Conservation (phyloP, 2,888 invertebrate genomes). For the Perithous albicinctus region DNA sequence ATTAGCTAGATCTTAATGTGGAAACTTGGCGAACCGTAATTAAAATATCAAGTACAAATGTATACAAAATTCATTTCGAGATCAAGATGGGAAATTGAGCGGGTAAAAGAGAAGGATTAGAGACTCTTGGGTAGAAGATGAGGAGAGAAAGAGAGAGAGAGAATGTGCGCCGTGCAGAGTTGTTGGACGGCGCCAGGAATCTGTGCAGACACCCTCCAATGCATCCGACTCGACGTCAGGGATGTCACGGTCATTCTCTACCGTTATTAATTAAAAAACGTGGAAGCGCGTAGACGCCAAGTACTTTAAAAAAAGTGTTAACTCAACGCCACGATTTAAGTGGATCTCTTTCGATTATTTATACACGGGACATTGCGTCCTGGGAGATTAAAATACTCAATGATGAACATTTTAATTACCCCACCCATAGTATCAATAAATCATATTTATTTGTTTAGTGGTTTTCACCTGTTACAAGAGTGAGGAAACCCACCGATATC, state of each 20-base stretch:
- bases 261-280: background rate
- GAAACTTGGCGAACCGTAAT: no score
- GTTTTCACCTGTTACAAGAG: background rate
- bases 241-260: background rate
- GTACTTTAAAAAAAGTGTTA: no score
- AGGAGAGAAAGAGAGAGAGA: background rate
- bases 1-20: no score
- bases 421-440: background rate
- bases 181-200: slow-evolving; percentile 51
- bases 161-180: slow-evolving; percentile 13
- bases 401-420: background rate
- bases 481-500: background rate
- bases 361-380: background rate
- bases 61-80: no score
- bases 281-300: no score
- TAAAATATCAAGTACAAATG: background rate
- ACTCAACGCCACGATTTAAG: no score
- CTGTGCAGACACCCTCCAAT: slow-evolving; percentile 33
- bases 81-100: background rate
- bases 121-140: slow-evolving; percentile 9
- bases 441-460: no score
- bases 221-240: background rate
- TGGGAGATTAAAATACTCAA: background rate
- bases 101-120: background rate
- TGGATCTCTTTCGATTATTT: no score